phyloP scores from a whole-genome alignment of 1,140 invertebrate species.

The Drosophila sucinea region DNA sequence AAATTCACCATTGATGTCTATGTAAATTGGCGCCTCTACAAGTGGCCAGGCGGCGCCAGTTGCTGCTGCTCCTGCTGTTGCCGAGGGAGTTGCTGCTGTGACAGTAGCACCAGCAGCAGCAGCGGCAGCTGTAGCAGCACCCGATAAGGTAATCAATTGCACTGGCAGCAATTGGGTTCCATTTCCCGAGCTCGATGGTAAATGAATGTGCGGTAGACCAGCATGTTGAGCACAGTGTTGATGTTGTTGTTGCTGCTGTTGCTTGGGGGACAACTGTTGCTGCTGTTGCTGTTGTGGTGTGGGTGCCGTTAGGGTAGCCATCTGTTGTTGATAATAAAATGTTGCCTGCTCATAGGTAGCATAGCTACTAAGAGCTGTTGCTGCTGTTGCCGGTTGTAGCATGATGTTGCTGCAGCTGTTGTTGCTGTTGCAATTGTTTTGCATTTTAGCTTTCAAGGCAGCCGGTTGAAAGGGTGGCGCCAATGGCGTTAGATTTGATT shows the following conservation, averaged over 20 bases:
- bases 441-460: conserved; percentile 48
- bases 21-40: conserved; percentile 77
- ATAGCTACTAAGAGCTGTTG: conserved; percentile 44
- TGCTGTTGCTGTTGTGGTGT: conserved; percentile 57
- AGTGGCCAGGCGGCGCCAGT: conserved; percentile 64
- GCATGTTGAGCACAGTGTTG: conserved; percentile 64
- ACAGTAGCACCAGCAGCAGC: conserved; percentile 33
- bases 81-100: conserved; percentile 28
- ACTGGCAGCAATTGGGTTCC: conserved; percentile 59
- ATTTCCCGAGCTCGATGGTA: conserved; percentile 41
- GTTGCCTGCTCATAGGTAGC: conserved; percentile 70
- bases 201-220: conserved; percentile 70
- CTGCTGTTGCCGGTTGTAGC: conserved; percentile 22
- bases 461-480: conserved; percentile 76
- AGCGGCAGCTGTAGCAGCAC: conserved; percentile 34
- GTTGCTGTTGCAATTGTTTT: conserved; percentile 23
- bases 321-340: conserved; percentile 72
- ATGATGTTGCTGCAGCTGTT: conserved; percentile 42
- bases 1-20: conserved; percentile 76
- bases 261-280: conserved; percentile 59
- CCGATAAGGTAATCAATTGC: conserved; percentile 68
- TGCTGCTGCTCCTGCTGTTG: conserved; percentile 30
- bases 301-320: conserved; percentile 38
- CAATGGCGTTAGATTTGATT: conserved; percentile 76
- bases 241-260: conserved; percentile 49